A percentile compares a stretch with the other conserved stretches of the same genome.
Evolutionary conservation across 2,797 vertebrate species (phyloP).

Genomic region (Pagetopsis macropterus): DNA sequence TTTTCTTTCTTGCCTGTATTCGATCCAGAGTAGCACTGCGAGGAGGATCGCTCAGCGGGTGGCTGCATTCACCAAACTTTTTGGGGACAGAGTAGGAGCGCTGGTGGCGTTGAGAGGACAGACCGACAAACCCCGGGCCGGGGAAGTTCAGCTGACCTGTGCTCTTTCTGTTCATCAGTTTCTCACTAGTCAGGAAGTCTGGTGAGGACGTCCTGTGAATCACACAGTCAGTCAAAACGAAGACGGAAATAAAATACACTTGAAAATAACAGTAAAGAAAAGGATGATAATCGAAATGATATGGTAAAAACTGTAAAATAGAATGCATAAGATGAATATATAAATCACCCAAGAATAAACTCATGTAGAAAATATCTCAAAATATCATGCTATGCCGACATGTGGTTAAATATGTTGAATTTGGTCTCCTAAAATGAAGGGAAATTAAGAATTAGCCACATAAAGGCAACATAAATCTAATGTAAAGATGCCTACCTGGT

Average conservation of each 20-base stretch:
- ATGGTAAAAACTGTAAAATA: too few species aligned
- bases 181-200: constrained; percentile 91
- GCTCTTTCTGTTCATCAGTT: constrained; percentile 95
- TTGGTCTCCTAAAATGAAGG: background rate
- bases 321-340: too few species aligned
- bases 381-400: background rate
- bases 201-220: constrained; percentile 92
- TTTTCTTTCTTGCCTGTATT: constrained; percentile 84
- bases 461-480: background rate
- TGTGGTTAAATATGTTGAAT: background rate
- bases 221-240: background rate
- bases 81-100: constrained; percentile 98
- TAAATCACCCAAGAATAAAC: too few species aligned
- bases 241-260: too few species aligned
- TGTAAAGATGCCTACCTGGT: constrained; percentile 86
- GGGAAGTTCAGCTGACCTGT: constrained; percentile 96
- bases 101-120: constrained; percentile 94
- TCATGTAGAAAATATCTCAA: too few species aligned
- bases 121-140: constrained; percentile 81
- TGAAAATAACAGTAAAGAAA: too few species aligned
- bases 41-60: constrained; percentile 89
- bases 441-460: background rate
- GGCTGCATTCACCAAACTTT: constrained; percentile 93
- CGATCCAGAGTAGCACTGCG: constrained; percentile 97
- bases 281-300: too few species aligned